These are phyloP conservation scores for Platysternon megacephalum DNA, from an alignment of 2,113 vertebrate genomes.

Conservation along the genomic window DNA sequence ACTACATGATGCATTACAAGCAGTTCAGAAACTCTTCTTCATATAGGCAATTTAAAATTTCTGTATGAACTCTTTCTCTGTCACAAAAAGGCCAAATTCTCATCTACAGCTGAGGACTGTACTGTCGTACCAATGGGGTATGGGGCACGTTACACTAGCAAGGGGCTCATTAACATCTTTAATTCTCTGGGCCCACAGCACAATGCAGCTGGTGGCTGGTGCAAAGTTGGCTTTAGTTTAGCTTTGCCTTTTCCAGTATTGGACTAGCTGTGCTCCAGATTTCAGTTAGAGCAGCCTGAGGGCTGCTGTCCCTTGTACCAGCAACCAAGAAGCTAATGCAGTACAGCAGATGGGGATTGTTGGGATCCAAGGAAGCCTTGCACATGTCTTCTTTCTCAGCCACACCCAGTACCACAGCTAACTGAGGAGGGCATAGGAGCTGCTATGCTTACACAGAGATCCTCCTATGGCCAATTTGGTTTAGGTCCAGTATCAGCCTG, in stretches of 20 bases:
- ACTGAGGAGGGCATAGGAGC: not conserved
- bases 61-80: not conserved
- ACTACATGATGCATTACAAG: not conserved
- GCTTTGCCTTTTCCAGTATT: not conserved
- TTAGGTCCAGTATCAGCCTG: not conserved
- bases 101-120: not conserved
- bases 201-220: not conserved
- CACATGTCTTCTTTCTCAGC: not conserved
- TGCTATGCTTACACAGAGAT: too few species aligned
- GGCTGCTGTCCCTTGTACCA: not conserved
- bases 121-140: not conserved
- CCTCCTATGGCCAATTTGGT: not conserved
- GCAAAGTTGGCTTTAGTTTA: not conserved
- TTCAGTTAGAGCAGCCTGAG: not conserved
- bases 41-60: rapidly evolving
- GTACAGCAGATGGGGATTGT: not conserved
- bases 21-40: not conserved
- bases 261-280: not conserved
- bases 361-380: not conserved
- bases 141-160: not conserved
- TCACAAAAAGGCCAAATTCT: not conserved
- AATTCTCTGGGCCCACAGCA: not conserved
- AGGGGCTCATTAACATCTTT: rapidly evolving
- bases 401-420: rapidly evolving
- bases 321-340: not conserved